A percentile compares a stretch with the other conserved stretches of the same genome.
Evolutionary conservation across 1,140 invertebrate genomes (phyloP).

Genomic region (Conus ventricosus): DNA sequence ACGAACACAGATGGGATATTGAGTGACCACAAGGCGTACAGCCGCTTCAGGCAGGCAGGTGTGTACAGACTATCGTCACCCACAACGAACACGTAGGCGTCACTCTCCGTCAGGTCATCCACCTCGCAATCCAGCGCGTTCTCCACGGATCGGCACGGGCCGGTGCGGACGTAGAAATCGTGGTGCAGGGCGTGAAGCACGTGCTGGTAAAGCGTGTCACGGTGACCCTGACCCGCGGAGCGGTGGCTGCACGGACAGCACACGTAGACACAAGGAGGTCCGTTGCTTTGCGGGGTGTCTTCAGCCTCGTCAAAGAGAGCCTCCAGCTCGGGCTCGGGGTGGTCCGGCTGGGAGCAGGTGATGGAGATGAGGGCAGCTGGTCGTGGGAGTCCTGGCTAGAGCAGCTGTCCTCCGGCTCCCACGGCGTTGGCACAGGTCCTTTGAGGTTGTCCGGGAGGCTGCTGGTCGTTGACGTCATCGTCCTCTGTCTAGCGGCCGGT

Average conservation of each 20-base stretch:
- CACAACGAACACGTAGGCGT: conserved; percentile 27
- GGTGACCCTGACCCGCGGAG: neutral
- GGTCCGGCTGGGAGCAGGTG: neutral
- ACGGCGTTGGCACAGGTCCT: neutral
- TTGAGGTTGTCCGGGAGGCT: neutral
- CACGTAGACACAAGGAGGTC: conserved; percentile 11
- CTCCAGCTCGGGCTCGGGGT: conserved; percentile 13
- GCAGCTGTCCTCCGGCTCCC: no score
- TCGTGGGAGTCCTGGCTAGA: neutral
- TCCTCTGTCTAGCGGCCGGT: no score
- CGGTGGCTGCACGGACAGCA: neutral
- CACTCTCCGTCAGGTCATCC: conserved; percentile 14
- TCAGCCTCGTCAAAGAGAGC: neutral
- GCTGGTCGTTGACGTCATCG: neutral
- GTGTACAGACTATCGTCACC: conserved; percentile 11
- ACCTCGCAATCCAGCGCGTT: neutral
- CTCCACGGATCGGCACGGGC: neutral
- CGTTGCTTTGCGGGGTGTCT: neutral
- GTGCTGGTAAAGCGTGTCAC: neutral
- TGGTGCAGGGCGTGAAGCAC: conserved; percentile 16
- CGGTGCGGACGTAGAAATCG: conserved; percentile 21
- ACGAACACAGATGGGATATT: conserved; percentile 43
- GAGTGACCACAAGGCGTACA: conserved; percentile 34
- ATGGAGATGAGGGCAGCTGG: conserved; percentile 16
- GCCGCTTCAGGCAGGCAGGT: conserved; percentile 10